phyloP scores from a whole-genome alignment of 2,888 invertebrate species.

The Villa cingulata region DNA sequence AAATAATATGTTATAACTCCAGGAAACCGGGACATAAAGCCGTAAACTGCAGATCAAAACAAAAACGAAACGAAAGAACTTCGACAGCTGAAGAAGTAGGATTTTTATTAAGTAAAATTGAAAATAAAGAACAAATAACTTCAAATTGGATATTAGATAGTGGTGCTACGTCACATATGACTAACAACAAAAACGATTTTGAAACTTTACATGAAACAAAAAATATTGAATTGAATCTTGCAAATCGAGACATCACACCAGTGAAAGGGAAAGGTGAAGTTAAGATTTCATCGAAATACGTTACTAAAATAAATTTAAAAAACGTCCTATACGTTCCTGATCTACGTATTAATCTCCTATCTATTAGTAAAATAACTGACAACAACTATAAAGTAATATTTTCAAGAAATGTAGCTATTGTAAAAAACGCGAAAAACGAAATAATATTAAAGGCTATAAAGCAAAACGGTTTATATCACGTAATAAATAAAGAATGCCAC shows the following conservation, averaged over 20 bases:
- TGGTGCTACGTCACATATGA: background rate
- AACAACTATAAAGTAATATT: background rate
- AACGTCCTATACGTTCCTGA: background rate
- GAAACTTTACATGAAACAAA: background rate
- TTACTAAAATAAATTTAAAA: background rate
- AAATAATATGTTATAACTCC: background rate
- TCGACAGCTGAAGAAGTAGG: accelerated
- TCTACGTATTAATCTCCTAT: constrained; percentile 1
- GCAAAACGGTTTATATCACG: background rate
- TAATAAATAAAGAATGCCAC: background rate
- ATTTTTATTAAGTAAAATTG: background rate
- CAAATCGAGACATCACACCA: background rate
- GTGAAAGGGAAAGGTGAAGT: background rate
- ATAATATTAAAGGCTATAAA: background rate
- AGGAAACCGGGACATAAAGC: background rate
- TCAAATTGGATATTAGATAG: background rate
- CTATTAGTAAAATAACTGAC: constrained; percentile 2
- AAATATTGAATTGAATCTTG: background rate
- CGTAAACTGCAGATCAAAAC: background rate
- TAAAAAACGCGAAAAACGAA: background rate
- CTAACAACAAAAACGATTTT: background rate
- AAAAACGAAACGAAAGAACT: background rate
- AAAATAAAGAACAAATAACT: no score
- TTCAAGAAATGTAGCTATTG: background rate
- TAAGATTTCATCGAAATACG: background rate